Percentiles rank a stretch among this genome's conserved stretches.
Evolutionary conservation across 1,140 invertebrate genomes (phyloP).

Genomic region (Orius insidiosus): DNA sequence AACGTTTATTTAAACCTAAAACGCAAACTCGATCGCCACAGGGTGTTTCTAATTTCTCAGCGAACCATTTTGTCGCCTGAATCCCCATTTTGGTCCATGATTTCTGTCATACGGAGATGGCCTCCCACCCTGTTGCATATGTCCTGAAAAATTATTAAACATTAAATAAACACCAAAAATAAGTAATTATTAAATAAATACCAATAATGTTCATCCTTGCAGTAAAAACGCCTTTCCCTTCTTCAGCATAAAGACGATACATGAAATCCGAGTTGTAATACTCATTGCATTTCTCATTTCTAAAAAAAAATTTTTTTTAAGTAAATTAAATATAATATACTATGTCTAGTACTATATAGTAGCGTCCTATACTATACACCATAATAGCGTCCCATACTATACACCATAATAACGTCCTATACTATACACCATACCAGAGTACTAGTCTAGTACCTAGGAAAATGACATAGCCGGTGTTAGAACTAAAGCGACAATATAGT

Average conservation of each 20-base stretch:
- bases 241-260: slow-evolving; percentile 83
- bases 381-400: no score
- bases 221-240: slow-evolving; percentile 90
- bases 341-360: no score
- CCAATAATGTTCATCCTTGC: slow-evolving; percentile 87
- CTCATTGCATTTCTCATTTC: slow-evolving; percentile 88
- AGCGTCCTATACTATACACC: no score
- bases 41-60: background rate
- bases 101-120: slow-evolving; percentile 97
- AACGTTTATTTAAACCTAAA: slow-evolving; percentile 73
- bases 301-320: no score
- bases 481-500: no score
- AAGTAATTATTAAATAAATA: slow-evolving; percentile 22
- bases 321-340: no score
- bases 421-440: no score
- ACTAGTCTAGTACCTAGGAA: no score
- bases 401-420: no score
- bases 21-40: slow-evolving; percentile 43
- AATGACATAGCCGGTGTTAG: no score
- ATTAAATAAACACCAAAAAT: background rate
- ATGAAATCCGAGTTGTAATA: slow-evolving; percentile 98
- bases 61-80: slow-evolving; percentile 73
- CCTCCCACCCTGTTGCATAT: slow-evolving; percentile 96
- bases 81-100: slow-evolving; percentile 97
- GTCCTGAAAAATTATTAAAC: slow-evolving; percentile 36